These are phyloP conservation scores for Clamator glandarius DNA, from an alignment of 2,797 vertebrate genomes.

Conservation along the genomic window DNA sequence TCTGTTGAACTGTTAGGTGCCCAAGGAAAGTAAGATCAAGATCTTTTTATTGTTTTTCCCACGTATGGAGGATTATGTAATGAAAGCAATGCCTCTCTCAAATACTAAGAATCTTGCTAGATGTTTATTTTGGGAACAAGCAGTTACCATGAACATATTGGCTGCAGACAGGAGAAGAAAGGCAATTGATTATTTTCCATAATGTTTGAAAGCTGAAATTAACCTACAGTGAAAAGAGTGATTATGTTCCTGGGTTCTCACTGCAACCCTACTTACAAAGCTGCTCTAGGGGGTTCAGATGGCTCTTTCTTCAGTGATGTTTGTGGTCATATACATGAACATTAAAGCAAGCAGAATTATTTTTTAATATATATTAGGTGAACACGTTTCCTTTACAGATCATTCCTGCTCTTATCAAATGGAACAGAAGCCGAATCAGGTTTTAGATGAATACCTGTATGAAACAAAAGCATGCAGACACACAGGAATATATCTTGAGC, in stretches of 20 bases:
- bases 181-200: not conserved
- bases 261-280: not conserved
- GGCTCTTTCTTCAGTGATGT: not conserved
- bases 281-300: not conserved
- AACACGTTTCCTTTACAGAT: not conserved
- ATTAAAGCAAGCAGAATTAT: not conserved
- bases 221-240: not conserved
- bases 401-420: not conserved
- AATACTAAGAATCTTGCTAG: conserved; percentile 30
- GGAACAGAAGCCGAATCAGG: not conserved
- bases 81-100: conserved; percentile 49
- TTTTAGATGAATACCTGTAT: not conserved
- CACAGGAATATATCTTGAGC: not conserved
- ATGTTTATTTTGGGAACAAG: conserved; percentile 61
- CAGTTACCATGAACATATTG: conserved; percentile 49
- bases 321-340: not conserved
- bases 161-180: conserved; percentile 21
- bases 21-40: not conserved
- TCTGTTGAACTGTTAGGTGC: not conserved
- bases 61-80: conserved; percentile 37
- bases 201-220: conserved; percentile 5
- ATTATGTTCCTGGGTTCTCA: not conserved
- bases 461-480: not conserved
- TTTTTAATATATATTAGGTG: not conserved
- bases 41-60: conserved; percentile 5